Conservation (phyloP, 2,113 vertebrate species). For the Ibidorhyncha struthersii region DNA sequence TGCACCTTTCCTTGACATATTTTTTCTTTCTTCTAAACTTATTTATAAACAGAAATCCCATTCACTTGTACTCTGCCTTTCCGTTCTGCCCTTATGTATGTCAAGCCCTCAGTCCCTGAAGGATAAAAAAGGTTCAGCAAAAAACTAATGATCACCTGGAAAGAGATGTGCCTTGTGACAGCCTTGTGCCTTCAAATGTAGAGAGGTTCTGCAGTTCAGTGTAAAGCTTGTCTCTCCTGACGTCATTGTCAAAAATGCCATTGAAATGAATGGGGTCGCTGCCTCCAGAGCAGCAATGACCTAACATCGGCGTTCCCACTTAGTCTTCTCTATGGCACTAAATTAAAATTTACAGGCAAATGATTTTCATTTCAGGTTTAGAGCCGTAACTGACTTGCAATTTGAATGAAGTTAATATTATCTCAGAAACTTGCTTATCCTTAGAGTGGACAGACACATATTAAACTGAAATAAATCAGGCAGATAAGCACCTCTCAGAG, state of each 20-base stretch:
- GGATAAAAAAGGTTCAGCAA: neutral
- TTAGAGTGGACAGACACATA: neutral
- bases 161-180: neutral
- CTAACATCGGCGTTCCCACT: neutral
- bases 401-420: neutral
- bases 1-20: neutral
- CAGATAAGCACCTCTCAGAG: neutral
- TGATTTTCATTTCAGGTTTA: neutral
- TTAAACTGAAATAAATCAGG: neutral
- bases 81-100: neutral
- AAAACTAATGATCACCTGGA: neutral
- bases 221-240: neutral
- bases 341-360: neutral
- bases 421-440: neutral
- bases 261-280: neutral
- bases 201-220: neutral
- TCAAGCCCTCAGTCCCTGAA: neutral
- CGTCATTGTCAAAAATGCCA: neutral
- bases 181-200: neutral
- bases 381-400: neutral
- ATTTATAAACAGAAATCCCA: neutral
- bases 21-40: neutral
- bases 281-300: neutral
- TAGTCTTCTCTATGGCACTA: neutral
- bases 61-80: accelerated